phyloP scores from a whole-genome alignment of 2,797 vertebrate genomes.

The Tauraco hartlaubi region DNA sequence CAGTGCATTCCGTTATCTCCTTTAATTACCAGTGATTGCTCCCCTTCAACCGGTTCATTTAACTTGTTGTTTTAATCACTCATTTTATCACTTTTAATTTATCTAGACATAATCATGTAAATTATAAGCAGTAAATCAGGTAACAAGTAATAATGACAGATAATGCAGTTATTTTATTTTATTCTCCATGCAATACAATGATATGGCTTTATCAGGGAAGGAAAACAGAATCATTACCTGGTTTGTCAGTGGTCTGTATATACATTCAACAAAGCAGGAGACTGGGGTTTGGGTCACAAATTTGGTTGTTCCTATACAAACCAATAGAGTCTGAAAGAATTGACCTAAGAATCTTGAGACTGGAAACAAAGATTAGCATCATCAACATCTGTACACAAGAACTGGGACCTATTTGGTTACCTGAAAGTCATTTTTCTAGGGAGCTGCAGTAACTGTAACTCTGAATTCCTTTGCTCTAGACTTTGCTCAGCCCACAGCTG shows the following conservation, averaged over 20 bases:
- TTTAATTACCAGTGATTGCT: constrained; percentile 46
- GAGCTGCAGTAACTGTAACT: neutral
- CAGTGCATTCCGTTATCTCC: neutral
- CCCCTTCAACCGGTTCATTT: constrained; percentile 34
- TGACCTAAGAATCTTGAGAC: neutral
- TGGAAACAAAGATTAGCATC: neutral
- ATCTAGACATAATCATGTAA: constrained; percentile 52
- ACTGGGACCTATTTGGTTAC: neutral
- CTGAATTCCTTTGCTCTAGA: neutral
- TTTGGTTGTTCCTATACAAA: neutral
- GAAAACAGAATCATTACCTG: neutral
- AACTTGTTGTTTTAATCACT: constrained; percentile 41
- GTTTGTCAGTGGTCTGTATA: neutral
- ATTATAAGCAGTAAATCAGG: constrained; percentile 59
- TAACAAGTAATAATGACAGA: constrained; percentile 56
- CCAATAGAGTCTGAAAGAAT: neutral
- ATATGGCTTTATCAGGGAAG: neutral
- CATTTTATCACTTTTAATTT: constrained; percentile 65
- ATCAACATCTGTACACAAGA: neutral
- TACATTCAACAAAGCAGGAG: neutral
- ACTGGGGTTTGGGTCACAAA: accelerated
- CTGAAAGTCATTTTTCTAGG: neutral
- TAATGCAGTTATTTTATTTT: constrained; percentile 35
- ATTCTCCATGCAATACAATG: neutral
- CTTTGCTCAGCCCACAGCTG: neutral